Evolutionary conservation across 2,113 vertebrate species (phyloP).

Genomic region (Procavia capensis): DNA sequence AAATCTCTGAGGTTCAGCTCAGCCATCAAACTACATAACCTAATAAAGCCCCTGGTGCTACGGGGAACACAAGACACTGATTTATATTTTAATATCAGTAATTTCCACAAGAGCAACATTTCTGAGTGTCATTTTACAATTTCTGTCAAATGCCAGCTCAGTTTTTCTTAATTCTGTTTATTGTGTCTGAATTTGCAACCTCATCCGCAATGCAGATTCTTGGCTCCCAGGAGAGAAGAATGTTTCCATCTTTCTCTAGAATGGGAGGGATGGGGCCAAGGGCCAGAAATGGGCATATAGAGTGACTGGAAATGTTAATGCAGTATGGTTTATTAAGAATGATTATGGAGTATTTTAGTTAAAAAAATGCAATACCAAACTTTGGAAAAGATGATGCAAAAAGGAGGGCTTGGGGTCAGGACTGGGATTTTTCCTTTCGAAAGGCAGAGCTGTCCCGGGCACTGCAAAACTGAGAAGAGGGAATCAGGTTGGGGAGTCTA

Average conservation of each 20-base stretch:
- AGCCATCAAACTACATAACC: constrained; percentile 84
- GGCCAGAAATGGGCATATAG: constrained; percentile 2
- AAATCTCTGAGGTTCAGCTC: constrained; percentile 80
- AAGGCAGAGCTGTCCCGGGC: background rate
- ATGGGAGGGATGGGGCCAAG: constrained; percentile 76
- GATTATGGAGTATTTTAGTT: constrained; percentile 11
- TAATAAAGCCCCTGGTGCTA: constrained; percentile 84
- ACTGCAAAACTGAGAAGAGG: background rate
- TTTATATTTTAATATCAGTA: constrained; percentile 97
- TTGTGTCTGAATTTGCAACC: constrained; percentile 90
- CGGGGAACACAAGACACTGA: constrained; percentile 90
- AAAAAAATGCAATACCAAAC: background rate
- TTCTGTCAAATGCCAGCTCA: constrained; percentile 93
- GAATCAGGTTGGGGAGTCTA: background rate
- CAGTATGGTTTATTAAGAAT: constrained; percentile 67
- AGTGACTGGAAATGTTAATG: constrained; percentile 65
- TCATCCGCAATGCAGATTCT: constrained; percentile 92
- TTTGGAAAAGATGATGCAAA: background rate
- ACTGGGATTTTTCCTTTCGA: background rate
- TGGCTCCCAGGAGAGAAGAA: constrained; percentile 83
- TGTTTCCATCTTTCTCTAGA: constrained; percentile 90
- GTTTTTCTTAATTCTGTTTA: constrained; percentile 96
- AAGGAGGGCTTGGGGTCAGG: background rate
- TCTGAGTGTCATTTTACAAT: constrained; percentile 95
- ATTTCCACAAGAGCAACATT: constrained; percentile 92